These are phyloP conservation scores for Cerastis leucographa DNA, from an alignment of 2,888 invertebrate genomes.

Conservation along the genomic window DNA sequence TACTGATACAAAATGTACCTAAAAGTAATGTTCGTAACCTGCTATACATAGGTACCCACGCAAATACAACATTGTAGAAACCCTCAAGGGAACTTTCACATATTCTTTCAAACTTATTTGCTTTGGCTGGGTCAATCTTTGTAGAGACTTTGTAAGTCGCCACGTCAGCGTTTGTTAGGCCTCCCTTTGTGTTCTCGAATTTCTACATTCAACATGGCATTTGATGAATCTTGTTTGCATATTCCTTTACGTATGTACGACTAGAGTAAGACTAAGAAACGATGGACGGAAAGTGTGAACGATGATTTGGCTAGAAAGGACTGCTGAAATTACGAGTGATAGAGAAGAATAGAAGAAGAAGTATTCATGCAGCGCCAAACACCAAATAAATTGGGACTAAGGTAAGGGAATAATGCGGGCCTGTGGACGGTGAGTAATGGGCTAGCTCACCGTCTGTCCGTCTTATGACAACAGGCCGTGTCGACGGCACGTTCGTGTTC, in stretches of 20 bases:
- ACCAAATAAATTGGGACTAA: not conserved
- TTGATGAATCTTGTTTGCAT: conserved; percentile 7
- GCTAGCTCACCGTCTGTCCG: too few species aligned
- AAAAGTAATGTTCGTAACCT: not conserved
- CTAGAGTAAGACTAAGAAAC: not conserved
- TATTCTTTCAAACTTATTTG: conserved; percentile 54
- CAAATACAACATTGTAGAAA: not conserved
- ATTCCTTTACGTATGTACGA: not conserved
- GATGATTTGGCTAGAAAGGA: not conserved
- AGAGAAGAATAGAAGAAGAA: not conserved
- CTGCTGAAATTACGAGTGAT: not conserved
- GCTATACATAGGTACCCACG: not conserved
- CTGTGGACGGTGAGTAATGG: too few species aligned
- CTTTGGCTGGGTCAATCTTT: conserved; percentile 55
- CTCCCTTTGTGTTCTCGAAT: conserved; percentile 27
- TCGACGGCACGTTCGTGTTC: too few species aligned
- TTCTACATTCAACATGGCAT: conserved; percentile 27
- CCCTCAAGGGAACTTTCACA: conserved; percentile 21
- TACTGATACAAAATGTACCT: not conserved
- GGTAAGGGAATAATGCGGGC: not conserved
- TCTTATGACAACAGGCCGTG: too few species aligned
- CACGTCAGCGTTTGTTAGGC: conserved; percentile 35
- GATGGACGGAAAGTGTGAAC: not conserved
- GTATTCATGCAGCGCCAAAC: not conserved
- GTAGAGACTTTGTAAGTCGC: conserved; percentile 34